phyloP scores from a whole-genome alignment of 2,797 vertebrate species.

The Poeciliopsis infans region DNA sequence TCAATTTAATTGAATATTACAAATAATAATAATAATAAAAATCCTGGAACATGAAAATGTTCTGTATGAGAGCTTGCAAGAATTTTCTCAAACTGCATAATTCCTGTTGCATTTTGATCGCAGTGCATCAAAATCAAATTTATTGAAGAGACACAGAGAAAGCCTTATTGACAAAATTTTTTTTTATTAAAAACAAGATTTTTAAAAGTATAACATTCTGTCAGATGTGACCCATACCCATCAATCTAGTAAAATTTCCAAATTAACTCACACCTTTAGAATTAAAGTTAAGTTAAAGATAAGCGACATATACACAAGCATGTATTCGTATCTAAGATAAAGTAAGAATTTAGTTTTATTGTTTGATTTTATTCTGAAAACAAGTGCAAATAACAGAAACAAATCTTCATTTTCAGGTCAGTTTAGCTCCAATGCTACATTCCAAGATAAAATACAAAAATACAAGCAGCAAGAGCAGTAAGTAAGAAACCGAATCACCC shows the following conservation, averaged over 20 bases:
- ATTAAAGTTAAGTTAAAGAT: neutral
- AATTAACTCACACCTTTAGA: neutral
- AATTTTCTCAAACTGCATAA: neutral
- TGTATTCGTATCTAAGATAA: too few relatives aligned
- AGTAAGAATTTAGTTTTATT: neutral
- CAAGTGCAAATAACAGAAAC: constrained; percentile 18
- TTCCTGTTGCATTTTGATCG: neutral
- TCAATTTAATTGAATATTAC: neutral
- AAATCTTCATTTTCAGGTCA: constrained; percentile 1
- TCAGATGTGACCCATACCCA: neutral
- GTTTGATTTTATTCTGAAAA: constrained; percentile 47
- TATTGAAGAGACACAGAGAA: neutral
- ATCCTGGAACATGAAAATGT: neutral
- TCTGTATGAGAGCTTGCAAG: neutral
- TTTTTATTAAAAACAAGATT: neutral
- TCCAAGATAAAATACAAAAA: constrained; percentile 19
- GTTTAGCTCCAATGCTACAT: constrained; percentile 2
- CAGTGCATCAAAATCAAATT: neutral
- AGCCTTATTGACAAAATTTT: neutral
- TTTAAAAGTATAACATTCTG: neutral
- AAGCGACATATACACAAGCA: too few relatives aligned
- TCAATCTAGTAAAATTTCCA: neutral
- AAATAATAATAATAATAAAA: too few relatives aligned
- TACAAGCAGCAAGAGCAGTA: constrained; percentile 18
- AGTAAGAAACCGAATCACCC: constrained; percentile 4